phyloP scores from a whole-genome alignment of 2,888 invertebrate genomes.

The Baccha elongata region DNA sequence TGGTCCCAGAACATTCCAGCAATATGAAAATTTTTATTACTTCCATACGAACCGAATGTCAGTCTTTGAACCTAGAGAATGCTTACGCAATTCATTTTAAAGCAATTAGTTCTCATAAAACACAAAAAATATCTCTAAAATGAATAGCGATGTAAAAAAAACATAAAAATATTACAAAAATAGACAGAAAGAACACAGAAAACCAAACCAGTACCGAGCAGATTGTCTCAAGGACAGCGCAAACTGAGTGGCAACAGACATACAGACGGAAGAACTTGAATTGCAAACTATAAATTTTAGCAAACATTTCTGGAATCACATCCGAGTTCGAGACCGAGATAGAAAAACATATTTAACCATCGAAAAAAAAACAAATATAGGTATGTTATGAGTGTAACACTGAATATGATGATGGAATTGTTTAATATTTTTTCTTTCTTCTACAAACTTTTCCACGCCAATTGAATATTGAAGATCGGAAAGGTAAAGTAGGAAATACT shows the following conservation, averaged over 20 bases:
- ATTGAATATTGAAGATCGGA: background rate
- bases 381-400: too few relatives aligned
- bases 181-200: slow-evolving; percentile 42
- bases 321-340: background rate
- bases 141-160: slow-evolving; percentile 51
- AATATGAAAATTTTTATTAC: background rate
- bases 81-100: slow-evolving; percentile 67
- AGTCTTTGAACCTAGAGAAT: slow-evolving; percentile 6
- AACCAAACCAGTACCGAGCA: slow-evolving; percentile 11
- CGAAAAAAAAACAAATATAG: too few relatives aligned
- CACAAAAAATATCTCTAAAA: slow-evolving; percentile 16
- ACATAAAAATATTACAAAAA: slow-evolving; percentile 63
- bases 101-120: slow-evolving; percentile 31
- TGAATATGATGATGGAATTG: background rate
- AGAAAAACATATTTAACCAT: too few relatives aligned
- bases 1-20: slow-evolving; percentile 21
- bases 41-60: background rate
- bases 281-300: background rate
- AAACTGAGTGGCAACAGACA: slow-evolving; percentile 2
- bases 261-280: background rate
- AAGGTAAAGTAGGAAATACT: background rate
- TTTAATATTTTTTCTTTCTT: slow-evolving; percentile 10
- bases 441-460: background rate
- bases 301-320: slow-evolving; percentile 19
- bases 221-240: slow-evolving; percentile 40